phyloP scores from a whole-genome alignment of 2,888 invertebrate genomes.

The Allygus modestus region DNA sequence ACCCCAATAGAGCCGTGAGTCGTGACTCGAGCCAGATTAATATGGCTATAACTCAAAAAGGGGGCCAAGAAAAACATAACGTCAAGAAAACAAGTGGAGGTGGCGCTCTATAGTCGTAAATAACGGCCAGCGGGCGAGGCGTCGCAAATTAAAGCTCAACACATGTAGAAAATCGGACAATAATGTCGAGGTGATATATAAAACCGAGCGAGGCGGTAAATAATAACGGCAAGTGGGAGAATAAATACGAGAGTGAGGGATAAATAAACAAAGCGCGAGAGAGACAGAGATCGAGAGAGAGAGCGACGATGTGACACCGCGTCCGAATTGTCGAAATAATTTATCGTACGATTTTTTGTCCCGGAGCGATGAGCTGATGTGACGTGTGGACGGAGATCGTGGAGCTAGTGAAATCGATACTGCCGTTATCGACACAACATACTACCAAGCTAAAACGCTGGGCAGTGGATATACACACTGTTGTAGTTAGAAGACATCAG shows the following conservation, averaged over 20 bases:
- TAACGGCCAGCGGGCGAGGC: slow-evolving; percentile 50
- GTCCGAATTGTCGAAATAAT: slow-evolving; percentile 54
- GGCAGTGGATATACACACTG: not conserved
- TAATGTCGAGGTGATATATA: slow-evolving; percentile 56
- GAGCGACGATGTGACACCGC: slow-evolving; percentile 16
- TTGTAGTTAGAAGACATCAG: too few relatives aligned
- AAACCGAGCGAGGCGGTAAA: slow-evolving; percentile 52
- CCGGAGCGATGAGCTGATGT: slow-evolving; percentile 17
- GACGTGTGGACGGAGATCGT: not conserved
- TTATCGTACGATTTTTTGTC: slow-evolving; percentile 26
- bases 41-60: slow-evolving; percentile 46
- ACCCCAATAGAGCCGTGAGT: slow-evolving; percentile 29
- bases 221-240: slow-evolving; percentile 58
- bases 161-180: slow-evolving; percentile 48
- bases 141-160: slow-evolving; percentile 58
- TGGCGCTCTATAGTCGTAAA: slow-evolving; percentile 49
- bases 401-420: slow-evolving; percentile 14
- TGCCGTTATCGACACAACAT: not conserved
- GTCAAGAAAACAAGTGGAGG: slow-evolving; percentile 41
- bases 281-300: slow-evolving; percentile 18
- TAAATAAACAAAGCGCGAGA: slow-evolving; percentile 43
- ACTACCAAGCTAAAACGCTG: not conserved
- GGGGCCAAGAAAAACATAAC: slow-evolving; percentile 51
- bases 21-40: slow-evolving; percentile 34
- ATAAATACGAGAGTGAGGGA: slow-evolving; percentile 46